Percentiles rank a stretch among this genome's conserved stretches.
These are phyloP conservation scores for Xenops minutus DNA, from an alignment of 2,797 vertebrate genomes.

Conservation along the genomic window DNA sequence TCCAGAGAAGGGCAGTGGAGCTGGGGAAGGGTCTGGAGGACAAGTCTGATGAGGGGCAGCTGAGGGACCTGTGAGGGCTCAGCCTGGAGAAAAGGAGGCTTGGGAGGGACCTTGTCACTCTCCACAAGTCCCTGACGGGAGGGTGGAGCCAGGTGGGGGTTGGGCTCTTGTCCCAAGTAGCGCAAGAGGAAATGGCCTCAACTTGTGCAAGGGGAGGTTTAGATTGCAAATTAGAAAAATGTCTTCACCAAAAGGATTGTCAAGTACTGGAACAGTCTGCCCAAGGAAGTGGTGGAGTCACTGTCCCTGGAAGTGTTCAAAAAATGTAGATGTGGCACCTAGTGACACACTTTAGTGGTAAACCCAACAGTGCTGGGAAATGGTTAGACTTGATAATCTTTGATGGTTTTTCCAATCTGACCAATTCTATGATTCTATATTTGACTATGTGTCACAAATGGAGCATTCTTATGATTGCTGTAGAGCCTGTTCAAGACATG, in stretches of 20 bases:
- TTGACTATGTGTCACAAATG: neutral
- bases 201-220: neutral
- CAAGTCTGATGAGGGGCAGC: neutral
- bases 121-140: neutral
- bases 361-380: neutral
- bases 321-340: neutral
- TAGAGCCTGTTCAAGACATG: neutral
- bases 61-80: neutral
- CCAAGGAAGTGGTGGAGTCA: neutral
- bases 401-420: neutral
- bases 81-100: neutral
- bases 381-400: neutral
- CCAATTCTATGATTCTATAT: neutral
- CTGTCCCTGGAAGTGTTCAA: neutral
- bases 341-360: neutral
- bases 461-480: neutral
- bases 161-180: neutral
- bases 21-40: neutral
- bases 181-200: neutral
- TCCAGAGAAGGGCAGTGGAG: neutral
- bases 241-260: neutral
- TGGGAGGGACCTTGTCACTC: neutral
- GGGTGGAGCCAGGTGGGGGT: neutral
- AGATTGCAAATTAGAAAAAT: neutral
- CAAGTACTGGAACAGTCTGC: neutral